Evolutionary conservation across 2,888 invertebrate genomes (phyloP).

Genomic region (Apotomis capreana): DNA sequence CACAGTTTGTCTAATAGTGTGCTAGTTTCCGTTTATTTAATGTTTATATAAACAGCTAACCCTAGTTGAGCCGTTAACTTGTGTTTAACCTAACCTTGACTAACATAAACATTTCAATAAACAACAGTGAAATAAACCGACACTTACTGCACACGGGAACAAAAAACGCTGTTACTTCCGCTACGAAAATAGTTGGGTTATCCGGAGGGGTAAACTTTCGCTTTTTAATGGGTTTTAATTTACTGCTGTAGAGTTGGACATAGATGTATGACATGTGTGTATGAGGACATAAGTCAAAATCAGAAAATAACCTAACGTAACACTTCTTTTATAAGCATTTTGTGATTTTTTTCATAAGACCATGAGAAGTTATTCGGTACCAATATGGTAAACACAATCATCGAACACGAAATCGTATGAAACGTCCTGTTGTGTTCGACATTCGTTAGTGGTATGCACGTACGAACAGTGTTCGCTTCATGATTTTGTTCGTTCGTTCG

Average conservation of each 20-base stretch:
- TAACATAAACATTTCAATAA: conserved; percentile 21
- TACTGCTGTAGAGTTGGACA: conserved; percentile 12
- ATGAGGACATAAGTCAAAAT: neutral
- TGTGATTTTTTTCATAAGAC: too few species aligned
- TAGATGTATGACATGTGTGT: conserved; percentile 3
- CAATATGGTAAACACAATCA: too few species aligned
- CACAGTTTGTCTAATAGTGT: conserved; percentile 6
- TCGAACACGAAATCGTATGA: too few species aligned
- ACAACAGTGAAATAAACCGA: conserved; percentile 20
- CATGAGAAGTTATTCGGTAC: too few species aligned
- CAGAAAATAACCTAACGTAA: too few species aligned
- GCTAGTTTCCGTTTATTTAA: conserved; percentile 13
- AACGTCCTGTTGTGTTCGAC: too few species aligned
- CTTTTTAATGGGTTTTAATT: conserved; percentile 20
- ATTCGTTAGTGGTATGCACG: too few species aligned
- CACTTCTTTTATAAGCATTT: too few species aligned
- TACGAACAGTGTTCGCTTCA: too few species aligned
- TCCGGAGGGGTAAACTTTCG: conserved; percentile 7
- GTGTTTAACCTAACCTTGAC: conserved; percentile 24
- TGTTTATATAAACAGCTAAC: conserved; percentile 14
- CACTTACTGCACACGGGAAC: conserved; percentile 20
- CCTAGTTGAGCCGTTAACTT: conserved; percentile 28
- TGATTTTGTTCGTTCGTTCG: too few species aligned
- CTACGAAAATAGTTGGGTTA: conserved; percentile 12
- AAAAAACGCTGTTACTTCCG: conserved; percentile 20